Evolutionary conservation across 35 echinoderm and acorn worm genomes (phyloP).

Genomic region (Hemicentrotus pulcherrimus): DNA sequence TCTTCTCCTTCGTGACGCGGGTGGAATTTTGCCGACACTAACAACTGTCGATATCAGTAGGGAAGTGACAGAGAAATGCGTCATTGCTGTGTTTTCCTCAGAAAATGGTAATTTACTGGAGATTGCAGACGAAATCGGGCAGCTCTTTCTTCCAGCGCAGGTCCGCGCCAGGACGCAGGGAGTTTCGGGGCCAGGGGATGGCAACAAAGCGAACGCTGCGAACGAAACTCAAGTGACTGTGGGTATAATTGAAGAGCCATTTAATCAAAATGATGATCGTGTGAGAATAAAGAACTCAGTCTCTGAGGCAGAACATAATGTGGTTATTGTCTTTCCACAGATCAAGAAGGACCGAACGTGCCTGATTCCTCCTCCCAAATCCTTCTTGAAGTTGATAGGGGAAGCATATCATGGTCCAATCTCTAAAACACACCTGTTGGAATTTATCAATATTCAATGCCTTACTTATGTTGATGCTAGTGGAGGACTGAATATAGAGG

Average conservation of each 20-base stretch:
- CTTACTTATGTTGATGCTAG: constrained; percentile 54
- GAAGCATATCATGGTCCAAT: constrained; percentile 50
- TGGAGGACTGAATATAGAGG: constrained; percentile 59
- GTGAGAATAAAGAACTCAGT: not conserved
- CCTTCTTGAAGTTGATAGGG: constrained; percentile 57
- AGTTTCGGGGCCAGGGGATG: not conserved
- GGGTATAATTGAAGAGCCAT: not conserved
- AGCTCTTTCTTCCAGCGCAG: not conserved
- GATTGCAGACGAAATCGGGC: not conserved
- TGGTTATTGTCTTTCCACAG: constrained; percentile 61
- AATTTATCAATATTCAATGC: constrained; percentile 79
- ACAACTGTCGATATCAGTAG: not conserved
- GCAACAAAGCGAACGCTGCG: not conserved
- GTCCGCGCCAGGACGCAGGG: not conserved
- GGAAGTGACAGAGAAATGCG: constrained; percentile 31
- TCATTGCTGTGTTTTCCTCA: constrained; percentile 36
- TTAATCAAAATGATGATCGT: constrained; percentile 12
- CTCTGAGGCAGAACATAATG: not conserved
- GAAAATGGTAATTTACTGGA: not conserved
- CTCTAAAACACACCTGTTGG: constrained; percentile 46
- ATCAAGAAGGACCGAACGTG: constrained; percentile 74
- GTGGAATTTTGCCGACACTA: not conserved
- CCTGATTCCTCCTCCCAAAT: constrained; percentile 24
- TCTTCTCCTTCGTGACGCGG: not conserved
- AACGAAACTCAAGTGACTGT: constrained; percentile 23